Evolutionary conservation across 2,888 invertebrate species (phyloP), one percentile per base, ranked within the genome.

Genomic region (Euplexia lucipara): DNA sequence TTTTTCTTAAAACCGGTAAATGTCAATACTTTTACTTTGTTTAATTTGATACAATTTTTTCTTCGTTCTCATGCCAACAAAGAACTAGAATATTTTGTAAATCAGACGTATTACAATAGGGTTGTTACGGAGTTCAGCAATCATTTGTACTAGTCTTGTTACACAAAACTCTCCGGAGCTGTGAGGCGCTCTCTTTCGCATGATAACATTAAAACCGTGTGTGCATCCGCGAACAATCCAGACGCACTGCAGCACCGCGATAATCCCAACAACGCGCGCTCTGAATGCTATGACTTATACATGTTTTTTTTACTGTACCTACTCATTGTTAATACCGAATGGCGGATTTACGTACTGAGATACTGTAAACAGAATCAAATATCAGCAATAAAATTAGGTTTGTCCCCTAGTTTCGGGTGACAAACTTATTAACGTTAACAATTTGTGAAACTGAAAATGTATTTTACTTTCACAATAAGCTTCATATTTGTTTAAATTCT

Each of bases 241-340:
- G 44, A 44, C n/a, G 48, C 49, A 70, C 22, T 51, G 60, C 58
- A 67, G 22, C 16, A 20, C 4, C 20, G 16, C 2, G 9, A 26
- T 49, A 37, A 49, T 34, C 8, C 48, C 5, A 6, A n/a, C 8
- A 12, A 14, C 5, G 26, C 3, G 26, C 22, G 1, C 16, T 32
- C 30, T 44, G 9, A 44, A 42, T 37, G 9, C 39, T 37, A 45
- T 45, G 12, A 45, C 3, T 66, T 30, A 42, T 42, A 10, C 3
- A 35, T 30, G 8, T 42, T 35, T 42, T 35, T 42, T 34, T 4
- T 44, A 10, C 3, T 12, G 14, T 16, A 32, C 12, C 34, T 1
- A 8, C 1, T 2, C 1, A 8, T 1, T 2, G 22, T 62, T 6
- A 30, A 26, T 41, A 2, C 7, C 3, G 26, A 26, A 26, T 26